Evolutionary conservation across 2,888 invertebrate genomes (phyloP).

Genomic region (Ornithoptera priamus): DNA sequence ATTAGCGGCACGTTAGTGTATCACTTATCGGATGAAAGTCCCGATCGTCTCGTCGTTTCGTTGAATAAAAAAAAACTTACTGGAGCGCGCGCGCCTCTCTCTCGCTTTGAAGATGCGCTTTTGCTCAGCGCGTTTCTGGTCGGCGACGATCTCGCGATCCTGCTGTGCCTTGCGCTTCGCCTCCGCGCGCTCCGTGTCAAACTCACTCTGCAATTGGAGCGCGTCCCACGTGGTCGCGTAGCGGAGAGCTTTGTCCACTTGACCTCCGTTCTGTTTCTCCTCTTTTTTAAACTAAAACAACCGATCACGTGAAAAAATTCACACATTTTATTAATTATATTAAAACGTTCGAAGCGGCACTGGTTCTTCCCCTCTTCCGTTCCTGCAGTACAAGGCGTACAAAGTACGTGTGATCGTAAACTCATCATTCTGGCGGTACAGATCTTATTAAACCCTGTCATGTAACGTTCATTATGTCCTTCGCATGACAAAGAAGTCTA

Average conservation of each 20-base stretch:
- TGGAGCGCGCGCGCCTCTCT: conserved; percentile 42
- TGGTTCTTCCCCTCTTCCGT: too few species aligned
- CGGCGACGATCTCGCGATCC: conserved; percentile 43
- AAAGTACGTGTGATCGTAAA: too few species aligned
- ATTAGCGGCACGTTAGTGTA: too few species aligned
- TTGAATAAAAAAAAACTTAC: conserved; percentile 41
- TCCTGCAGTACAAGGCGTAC: too few species aligned
- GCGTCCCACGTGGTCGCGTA: conserved; percentile 85
- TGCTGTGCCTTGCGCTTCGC: conserved; percentile 42
- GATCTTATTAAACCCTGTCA: too few species aligned
- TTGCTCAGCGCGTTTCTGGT: conserved; percentile 73
- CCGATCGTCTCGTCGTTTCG: too few species aligned
- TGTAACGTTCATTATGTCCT: too few species aligned
- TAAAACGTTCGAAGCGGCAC: too few species aligned
- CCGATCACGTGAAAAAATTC: background rate
- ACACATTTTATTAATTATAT: too few species aligned
- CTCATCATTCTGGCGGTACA: too few species aligned
- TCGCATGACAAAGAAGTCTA: too few species aligned
- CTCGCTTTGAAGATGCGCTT: conserved; percentile 41
- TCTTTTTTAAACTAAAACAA: conserved; percentile 88
- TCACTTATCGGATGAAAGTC: too few species aligned
- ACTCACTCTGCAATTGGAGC: conserved; percentile 52
- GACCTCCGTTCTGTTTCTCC: conserved; percentile 85
- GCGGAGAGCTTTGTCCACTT: conserved; percentile 87
- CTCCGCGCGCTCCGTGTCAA: conserved; percentile 51